Conservation (phyloP, 2,888 invertebrate species). For the Watsonalla binaria region DNA sequence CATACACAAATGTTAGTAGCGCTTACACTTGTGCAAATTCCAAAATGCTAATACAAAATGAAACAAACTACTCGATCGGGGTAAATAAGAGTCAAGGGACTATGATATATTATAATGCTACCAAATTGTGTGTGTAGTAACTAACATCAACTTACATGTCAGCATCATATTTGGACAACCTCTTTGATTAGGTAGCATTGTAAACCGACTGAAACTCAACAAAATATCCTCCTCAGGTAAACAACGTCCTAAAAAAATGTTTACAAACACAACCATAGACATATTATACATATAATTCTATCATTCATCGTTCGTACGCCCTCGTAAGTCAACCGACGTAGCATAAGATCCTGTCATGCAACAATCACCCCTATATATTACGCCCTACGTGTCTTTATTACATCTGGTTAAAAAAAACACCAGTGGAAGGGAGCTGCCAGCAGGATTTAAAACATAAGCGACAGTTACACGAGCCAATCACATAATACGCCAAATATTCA, state of each 20-base stretch:
- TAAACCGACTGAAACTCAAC: slow-evolving; percentile 47
- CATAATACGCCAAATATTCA: not conserved
- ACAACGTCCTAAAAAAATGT: slow-evolving; percentile 58
- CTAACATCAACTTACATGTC: not conserved
- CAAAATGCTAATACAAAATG: slow-evolving; percentile 35
- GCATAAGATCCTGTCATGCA: slow-evolving; percentile 15
- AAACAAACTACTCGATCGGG: not conserved
- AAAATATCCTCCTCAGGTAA: slow-evolving; percentile 50
- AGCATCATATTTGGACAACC: no score
- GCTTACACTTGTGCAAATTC: slow-evolving; percentile 41
- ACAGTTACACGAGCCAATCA: not conserved
- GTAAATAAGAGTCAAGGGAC: no score
- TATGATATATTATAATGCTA: not conserved
- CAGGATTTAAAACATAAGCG: slow-evolving; percentile 28
- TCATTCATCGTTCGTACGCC: slow-evolving; percentile 14
- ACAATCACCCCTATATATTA: slow-evolving; percentile 7
- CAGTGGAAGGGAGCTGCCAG: slow-evolving; percentile 37
- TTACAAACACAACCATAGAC: slow-evolving; percentile 62
- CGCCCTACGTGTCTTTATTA: not conserved
- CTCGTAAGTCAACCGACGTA: slow-evolving; percentile 23
- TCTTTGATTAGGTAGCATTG: slow-evolving; percentile 2
- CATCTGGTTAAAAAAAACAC: slow-evolving; percentile 9
- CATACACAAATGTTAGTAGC: slow-evolving; percentile 38
- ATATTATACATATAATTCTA: slow-evolving; percentile 24
- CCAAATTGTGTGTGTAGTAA: not conserved